Base-by-base conservation (phyloP, 2,797 vertebrate species). In the Anguilla marmorata region DNA sequence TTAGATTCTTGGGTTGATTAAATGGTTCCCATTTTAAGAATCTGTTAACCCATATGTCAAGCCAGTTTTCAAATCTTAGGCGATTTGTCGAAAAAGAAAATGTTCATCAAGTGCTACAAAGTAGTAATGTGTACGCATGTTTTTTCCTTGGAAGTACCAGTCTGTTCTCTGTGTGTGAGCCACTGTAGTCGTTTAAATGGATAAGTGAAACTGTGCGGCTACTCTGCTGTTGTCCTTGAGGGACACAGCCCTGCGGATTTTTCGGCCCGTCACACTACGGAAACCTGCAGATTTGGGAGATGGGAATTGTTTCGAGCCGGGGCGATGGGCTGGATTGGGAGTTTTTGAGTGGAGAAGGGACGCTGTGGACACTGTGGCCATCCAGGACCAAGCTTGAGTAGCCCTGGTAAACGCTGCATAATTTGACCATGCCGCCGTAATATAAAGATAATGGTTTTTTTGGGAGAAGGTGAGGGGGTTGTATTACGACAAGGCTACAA, bases 31-130 rank as follows among this genome's bases (percentile, higher is more conserved):
- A 0, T 54, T 74, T 90, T 89, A 85, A 52, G 4, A 90, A 84
- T 30, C 90, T 86, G 87, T 87, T 88, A 84, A 45, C 88, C 85
- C 88, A 84, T 87, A 30, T 80, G 45, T 87, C 48, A 50, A 87
- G 87, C 90, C 72, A 86, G 2, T 86, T 88, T 83, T 80, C 37
- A 80, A 84, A 45, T 72, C 30, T 63, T 66, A 37, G 30, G 16
- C 74, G 16, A 76, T 74, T 88, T 85, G 54, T 83, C 41, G 76
- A 80, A 45, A 41, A 41, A 45, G 16, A 41, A 66, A 66, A 80
- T 80, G 33, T 45, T 45, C 76, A 80, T 80, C 76, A 80, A 45
- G 30, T 80, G 37, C 76, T 80, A 45, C 33, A 45, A 80, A 80
- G 41, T 80, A 45, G 76, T 80, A 80, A 41, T 37, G 12, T 80